Evolutionary conservation across 2,113 vertebrate genomes (phyloP).

Genomic region (Eretmochelys imbricata): DNA sequence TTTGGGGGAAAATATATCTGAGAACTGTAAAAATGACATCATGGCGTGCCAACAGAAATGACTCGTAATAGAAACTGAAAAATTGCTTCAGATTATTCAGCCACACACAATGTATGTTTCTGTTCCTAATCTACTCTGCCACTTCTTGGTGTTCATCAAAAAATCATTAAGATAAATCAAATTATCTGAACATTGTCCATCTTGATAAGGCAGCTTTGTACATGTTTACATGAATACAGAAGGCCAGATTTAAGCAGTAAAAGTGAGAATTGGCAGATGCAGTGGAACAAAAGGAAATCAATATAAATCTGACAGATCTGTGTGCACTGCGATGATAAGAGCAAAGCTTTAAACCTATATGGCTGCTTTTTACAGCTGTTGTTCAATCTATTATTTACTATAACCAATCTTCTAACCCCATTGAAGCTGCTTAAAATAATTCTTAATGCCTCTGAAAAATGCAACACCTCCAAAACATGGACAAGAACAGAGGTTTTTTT

Average conservation of each 20-base stretch:
- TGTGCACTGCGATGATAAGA: constrained; percentile 14
- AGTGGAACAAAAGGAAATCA: constrained; percentile 46
- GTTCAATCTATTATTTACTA: constrained; percentile 14
- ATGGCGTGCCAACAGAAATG: constrained; percentile 44
- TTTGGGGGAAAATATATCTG: constrained; percentile 9
- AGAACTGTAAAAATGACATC: constrained; percentile 48
- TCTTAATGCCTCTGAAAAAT: not conserved
- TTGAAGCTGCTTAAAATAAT: constrained; percentile 52
- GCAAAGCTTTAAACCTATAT: constrained; percentile 31
- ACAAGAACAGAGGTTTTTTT: not conserved
- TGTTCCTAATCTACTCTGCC: constrained; percentile 38
- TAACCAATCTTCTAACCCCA: constrained; percentile 9
- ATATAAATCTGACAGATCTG: constrained; percentile 52
- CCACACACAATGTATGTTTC: not conserved
- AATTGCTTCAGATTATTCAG: constrained; percentile 41
- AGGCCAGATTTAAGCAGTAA: constrained; percentile 58
- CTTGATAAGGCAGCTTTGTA: constrained; percentile 63
- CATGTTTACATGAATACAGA: constrained; percentile 60
- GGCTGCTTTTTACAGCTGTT: not conserved
- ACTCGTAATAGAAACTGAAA: constrained; percentile 47
- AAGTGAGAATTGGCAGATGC: constrained; percentile 52
- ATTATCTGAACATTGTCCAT: constrained; percentile 75
- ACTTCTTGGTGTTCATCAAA: constrained; percentile 49
- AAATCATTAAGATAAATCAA: constrained; percentile 73
- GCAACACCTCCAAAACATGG: not conserved